These are phyloP conservation scores for Heterodera carotae DNA, from an alignment of 1,140 invertebrate genomes.

Conservation along the genomic window DNA sequence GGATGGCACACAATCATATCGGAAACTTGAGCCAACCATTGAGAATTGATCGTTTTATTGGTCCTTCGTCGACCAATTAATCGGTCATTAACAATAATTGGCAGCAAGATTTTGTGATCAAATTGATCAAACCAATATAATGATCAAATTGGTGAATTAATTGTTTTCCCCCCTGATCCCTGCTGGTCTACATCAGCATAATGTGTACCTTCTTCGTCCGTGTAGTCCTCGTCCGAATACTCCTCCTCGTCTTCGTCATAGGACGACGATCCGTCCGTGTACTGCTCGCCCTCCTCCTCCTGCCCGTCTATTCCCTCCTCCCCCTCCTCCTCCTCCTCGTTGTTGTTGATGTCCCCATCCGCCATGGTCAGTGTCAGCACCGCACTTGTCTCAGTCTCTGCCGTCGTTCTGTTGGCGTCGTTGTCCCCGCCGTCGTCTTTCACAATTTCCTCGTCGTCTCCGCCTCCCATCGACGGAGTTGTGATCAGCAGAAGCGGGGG, in stretches of 20 bases:
- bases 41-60: too few relatives aligned
- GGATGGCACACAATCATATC: too few relatives aligned
- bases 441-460: slow-evolving; percentile 22
- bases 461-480: slow-evolving; percentile 25
- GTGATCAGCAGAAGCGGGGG: slow-evolving; percentile 32
- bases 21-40: too few relatives aligned
- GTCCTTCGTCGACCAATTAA: too few relatives aligned
- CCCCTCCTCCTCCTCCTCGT: slow-evolving; percentile 22
- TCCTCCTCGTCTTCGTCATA: slow-evolving; percentile 5
- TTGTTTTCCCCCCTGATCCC: too few relatives aligned
- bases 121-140: too few relatives aligned
- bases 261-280: slow-evolving; percentile 14
- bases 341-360: slow-evolving; percentile 6
- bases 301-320: slow-evolving; percentile 12
- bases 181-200: background rate
- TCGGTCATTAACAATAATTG: too few relatives aligned
- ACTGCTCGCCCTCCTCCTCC: slow-evolving; percentile 19
- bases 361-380: background rate
- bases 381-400: background rate
- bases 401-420: background rate
- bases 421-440: background rate
- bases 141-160: too few relatives aligned
- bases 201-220: slow-evolving; percentile 25
- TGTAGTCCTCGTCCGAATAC: slow-evolving; percentile 25
- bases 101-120: background rate